Base-by-base conservation (phyloP, 2,113 vertebrate species). In the Proteles cristata region DNA sequence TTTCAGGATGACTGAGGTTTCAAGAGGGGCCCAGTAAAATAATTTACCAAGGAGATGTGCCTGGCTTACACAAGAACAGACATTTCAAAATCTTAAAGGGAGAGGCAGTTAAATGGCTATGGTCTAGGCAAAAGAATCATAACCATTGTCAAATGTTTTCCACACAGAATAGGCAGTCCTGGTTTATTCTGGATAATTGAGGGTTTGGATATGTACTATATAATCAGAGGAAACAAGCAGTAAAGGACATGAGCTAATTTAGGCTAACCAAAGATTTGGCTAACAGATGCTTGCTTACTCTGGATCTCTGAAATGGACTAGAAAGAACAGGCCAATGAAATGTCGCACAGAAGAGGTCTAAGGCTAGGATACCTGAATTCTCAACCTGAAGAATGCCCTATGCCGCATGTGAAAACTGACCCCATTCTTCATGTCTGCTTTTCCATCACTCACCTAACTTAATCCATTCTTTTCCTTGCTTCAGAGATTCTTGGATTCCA, bases 211-310 rank as follows among this genome's bases (percentile, higher is more conserved):
- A 33, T 50, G 87, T 90, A 96, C 96, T 95, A 68, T 95, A 92
- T 97, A 96, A 98, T 97, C 97, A 97, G 83, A 97, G 92, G 95
- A 96, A 97, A 97, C 88, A 94, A 92, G 92, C 83, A 97, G 96
- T 95, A 90, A 96, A 95, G 84, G 76, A 92, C 84, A 84, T 81
- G 71, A 94, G 88, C 83, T 97, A 98, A 98, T 97, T 79, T 97
- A 76, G 84, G 94, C 94, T 96, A 96, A 97, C 94, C 97, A 85
- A 96, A 90, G 55, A 96, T 55, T 84, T 96, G 94, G 94, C 93
- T 61, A 94, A 87, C 69, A 96, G 92, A 93, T 53, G 26, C 82
- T 80, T 76, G 33, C 82, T 96, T 76, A 61, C 74, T 90, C 84
- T 21, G 23, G 74, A 92, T 73, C 55, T 77, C 87, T 93, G 86